phyloP scores from a whole-genome alignment of 2,797 vertebrate species.

The Allobates femoralis region DNA sequence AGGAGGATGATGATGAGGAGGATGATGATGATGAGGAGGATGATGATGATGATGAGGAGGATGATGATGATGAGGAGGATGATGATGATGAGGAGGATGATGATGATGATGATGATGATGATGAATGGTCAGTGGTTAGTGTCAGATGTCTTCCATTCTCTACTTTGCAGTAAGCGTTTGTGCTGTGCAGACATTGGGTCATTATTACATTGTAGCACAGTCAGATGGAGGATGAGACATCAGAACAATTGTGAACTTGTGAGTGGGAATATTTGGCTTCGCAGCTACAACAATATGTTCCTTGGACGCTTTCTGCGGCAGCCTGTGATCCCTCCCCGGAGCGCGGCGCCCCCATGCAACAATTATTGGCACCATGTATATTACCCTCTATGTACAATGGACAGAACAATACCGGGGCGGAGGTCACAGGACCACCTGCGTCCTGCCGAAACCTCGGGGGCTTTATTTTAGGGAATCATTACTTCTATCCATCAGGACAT shows the following conservation, averaged over 20 bases:
- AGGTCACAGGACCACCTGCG: too few relatives aligned
- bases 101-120: neutral
- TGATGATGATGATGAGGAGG: neutral
- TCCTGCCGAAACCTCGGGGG: too few relatives aligned
- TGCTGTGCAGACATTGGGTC: neutral
- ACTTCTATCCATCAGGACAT: too few relatives aligned
- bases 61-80: neutral
- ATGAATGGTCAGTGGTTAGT: neutral
- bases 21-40: neutral
- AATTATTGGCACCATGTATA: neutral
- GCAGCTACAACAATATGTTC: conserved; percentile 47
- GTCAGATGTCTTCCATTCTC: neutral
- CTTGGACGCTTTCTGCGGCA: conserved; percentile 11
- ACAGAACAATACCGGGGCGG: too few relatives aligned
- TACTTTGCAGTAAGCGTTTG: neutral
- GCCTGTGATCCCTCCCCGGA: neutral
- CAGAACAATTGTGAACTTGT: conserved; percentile 44
- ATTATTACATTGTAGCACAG: conserved; percentile 6
- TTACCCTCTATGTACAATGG: too few relatives aligned
- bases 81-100: neutral
- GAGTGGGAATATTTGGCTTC: conserved; percentile 44
- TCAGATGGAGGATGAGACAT: conserved; percentile 41
- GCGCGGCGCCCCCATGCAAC: neutral
- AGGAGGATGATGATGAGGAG: neutral
- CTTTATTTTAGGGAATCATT: too few relatives aligned